Evolutionary conservation across 2,113 vertebrate species (phyloP).

Genomic region (Microtus pennsylvanicus): DNA sequence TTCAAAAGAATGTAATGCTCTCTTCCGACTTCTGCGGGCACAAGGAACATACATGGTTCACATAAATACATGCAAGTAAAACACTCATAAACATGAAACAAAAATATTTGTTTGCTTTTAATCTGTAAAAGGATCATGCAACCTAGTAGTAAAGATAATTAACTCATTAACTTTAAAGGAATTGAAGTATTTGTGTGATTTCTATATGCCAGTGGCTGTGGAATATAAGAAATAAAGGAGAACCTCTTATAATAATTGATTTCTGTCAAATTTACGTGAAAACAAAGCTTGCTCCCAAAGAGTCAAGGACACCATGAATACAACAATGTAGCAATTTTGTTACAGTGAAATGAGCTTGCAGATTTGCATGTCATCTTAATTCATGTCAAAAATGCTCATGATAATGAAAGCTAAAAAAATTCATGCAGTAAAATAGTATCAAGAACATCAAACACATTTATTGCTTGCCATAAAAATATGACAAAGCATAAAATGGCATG

Average conservation of each 20-base stretch:
- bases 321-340: conserved; percentile 56
- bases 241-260: neutral
- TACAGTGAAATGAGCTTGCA: conserved; percentile 48
- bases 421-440: conserved; percentile 64
- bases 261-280: conserved; percentile 54
- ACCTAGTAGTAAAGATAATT: neutral
- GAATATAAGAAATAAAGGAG: conserved; percentile 4
- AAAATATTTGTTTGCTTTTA: neutral
- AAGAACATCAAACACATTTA: conserved; percentile 82
- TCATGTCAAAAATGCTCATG: conserved; percentile 66
- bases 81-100: too few relatives aligned
- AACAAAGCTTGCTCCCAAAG: neutral
- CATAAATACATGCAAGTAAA: too few relatives aligned
- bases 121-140: neutral
- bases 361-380: conserved; percentile 75
- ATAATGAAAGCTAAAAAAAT: conserved; percentile 71
- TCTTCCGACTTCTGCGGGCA: neutral
- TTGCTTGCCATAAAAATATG: conserved; percentile 83
- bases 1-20: too few relatives aligned
- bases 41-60: neutral
- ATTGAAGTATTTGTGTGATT: neutral
- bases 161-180: neutral
- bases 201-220: neutral
- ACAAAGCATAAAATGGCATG: conserved; percentile 78
- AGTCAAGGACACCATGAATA: conserved; percentile 38